Percentiles rank a stretch among this genome's conserved stretches.
Conservation (phyloP, 2,113 vertebrate genomes). For the Piprites chloris region DNA sequence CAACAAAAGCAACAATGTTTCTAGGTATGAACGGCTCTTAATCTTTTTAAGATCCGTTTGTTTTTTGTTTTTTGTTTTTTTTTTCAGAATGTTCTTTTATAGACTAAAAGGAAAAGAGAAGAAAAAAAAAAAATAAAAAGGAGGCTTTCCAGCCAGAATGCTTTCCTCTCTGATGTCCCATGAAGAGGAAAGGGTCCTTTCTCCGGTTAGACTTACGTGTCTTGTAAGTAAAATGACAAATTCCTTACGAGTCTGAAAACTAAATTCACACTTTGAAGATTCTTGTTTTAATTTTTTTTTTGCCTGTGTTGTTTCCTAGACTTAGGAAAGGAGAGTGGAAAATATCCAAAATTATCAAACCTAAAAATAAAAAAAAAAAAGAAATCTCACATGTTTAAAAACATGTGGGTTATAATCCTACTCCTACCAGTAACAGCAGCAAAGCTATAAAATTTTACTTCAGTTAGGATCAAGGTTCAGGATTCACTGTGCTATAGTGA, state of each 20-base stretch:
- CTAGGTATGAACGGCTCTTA: neutral
- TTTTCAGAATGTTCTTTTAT: neutral
- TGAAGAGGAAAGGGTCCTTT: neutral
- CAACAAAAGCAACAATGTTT: neutral
- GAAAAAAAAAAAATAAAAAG: accelerated
- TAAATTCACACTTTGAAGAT: neutral
- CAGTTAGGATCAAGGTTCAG: neutral
- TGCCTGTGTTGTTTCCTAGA: neutral
- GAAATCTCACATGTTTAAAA: neutral
- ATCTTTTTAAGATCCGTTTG: neutral
- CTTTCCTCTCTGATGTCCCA: neutral
- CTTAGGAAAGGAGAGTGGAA: neutral
- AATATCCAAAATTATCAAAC: neutral
- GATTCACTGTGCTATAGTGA: neutral
- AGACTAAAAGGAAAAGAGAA: neutral
- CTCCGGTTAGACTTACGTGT: neutral
- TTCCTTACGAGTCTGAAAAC: neutral
- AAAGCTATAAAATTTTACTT: neutral
- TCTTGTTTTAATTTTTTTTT: neutral
- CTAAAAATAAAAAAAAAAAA: neutral
- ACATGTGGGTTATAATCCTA: neutral
- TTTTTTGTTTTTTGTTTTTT: no score
- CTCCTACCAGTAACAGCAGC: neutral
- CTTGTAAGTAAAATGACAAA: neutral
- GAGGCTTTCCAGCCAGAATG: neutral